phyloP scores from a whole-genome alignment of 1,140 invertebrate species.

The Meloidogyne exigua region DNA sequence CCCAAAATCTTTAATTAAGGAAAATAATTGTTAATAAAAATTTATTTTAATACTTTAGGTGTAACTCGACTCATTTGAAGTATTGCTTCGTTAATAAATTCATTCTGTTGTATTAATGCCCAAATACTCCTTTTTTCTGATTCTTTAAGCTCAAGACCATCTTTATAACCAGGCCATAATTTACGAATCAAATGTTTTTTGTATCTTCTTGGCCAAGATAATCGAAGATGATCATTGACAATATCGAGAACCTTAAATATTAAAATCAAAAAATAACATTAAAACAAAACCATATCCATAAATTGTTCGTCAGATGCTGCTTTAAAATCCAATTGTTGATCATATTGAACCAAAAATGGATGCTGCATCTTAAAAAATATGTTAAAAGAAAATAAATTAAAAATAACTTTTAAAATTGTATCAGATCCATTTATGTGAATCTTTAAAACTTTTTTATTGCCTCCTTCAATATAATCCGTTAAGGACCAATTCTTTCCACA shows the following conservation, averaged over 20 bases:
- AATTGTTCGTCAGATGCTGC: slow-evolving; percentile 51
- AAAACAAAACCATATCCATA: slow-evolving; percentile 49
- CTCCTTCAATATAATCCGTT: slow-evolving; percentile 55
- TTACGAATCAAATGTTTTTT: slow-evolving; percentile 52
- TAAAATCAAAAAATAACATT: slow-evolving; percentile 6
- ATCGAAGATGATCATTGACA: slow-evolving; percentile 56
- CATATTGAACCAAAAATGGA: slow-evolving; percentile 37
- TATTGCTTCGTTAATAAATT: slow-evolving; percentile 55
- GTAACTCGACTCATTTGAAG: slow-evolving; percentile 55
- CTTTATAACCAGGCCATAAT: slow-evolving; percentile 52
- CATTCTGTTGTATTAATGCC: slow-evolving; percentile 62
- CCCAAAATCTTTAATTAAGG: slow-evolving; percentile 41
- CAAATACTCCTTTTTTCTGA: slow-evolving; percentile 57
- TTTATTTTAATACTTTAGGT: slow-evolving; percentile 46
- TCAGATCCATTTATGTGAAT: slow-evolving; percentile 38
- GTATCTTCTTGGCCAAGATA: slow-evolving; percentile 56
- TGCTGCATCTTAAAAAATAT: slow-evolving; percentile 39
- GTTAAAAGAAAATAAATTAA: neutral
- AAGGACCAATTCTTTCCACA: slow-evolving; percentile 53
- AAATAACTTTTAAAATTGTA: slow-evolving; percentile 33
- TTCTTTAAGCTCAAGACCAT: slow-evolving; percentile 26
- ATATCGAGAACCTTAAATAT: slow-evolving; percentile 53
- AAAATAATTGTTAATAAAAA: neutral
- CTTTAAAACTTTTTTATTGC: slow-evolving; percentile 53
- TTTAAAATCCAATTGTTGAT: slow-evolving; percentile 38